Percentiles rank a stretch among this genome's conserved stretches.
Evolutionary conservation across 2,888 invertebrate species (phyloP).

Genomic region (Metallyticus violacea): DNA sequence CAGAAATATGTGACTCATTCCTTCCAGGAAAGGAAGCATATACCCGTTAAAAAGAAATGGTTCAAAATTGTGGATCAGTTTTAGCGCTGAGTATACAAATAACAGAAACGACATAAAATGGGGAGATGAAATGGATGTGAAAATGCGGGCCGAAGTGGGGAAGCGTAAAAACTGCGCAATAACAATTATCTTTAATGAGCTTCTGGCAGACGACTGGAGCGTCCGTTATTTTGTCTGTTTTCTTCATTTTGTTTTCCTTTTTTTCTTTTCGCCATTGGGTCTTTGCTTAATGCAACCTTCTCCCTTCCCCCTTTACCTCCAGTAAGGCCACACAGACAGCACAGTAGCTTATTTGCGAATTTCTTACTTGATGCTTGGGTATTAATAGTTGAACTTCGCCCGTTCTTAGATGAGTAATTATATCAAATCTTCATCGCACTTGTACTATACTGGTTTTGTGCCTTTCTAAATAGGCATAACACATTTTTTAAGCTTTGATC

Average conservation of each 20-base stretch:
- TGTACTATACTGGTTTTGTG: too few species aligned
- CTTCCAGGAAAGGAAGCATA: too few species aligned
- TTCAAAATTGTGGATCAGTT: not conserved
- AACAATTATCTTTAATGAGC: conserved; percentile 25
- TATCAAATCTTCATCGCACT: too few species aligned
- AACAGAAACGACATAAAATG: not conserved
- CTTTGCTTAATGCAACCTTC: not conserved
- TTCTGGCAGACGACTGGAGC: not conserved
- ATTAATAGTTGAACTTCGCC: too few species aligned
- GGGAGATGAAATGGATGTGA: not conserved
- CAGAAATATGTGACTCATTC: too few species aligned
- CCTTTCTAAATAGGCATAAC: too few species aligned
- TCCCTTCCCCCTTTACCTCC: not conserved
- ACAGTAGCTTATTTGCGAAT: too few species aligned
- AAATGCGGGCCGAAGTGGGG: not conserved
- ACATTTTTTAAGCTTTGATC: too few species aligned
- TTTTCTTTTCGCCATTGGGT: not conserved
- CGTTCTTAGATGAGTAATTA: too few species aligned
- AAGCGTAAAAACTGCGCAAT: not conserved
- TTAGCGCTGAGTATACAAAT: not conserved
- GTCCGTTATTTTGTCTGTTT: not conserved
- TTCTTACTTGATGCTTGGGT: not conserved
- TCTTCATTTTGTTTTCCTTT: not conserved
- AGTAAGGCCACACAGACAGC: not conserved
- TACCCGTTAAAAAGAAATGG: not conserved